Base-by-base conservation (phyloP, 2,797 vertebrate species). In the Tachyglossus aculeatus region DNA sequence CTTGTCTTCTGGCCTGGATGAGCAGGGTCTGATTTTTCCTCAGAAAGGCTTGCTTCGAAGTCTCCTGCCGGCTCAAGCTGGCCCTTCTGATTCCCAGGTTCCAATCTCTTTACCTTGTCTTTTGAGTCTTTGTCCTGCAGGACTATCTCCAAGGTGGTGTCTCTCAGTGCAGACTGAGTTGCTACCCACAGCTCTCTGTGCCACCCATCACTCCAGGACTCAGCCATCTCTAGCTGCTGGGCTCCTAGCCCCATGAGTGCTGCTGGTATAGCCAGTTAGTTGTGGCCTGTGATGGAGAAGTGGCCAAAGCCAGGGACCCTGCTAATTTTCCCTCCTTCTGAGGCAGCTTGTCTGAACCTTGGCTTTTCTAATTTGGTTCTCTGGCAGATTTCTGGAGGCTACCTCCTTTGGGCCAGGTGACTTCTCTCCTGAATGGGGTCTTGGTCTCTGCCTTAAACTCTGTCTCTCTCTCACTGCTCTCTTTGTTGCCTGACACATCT, bases 1-100 rank as follows among this genome's bases (percentile, higher is more conserved):
- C 22, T 52, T 77, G 32, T 39, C 55, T 47, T 24, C 62, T 22
- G 65, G 48, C 38, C n/a, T n/a, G n/a, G n/a, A n/a, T n/a, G n/a
- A 37, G 43, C 27, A 39, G 5, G 55, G 16, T 19, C 32, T 7
- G 21, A n/a, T n/a, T n/a, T 12, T 18, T 33, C 47, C 25, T 15
- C 15, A 5, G 34, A 33, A 8, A 34, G 56, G 19, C 33, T 32
- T 18, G 7, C 8, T 44, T 53, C 71, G 47, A 57, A 59, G 65
- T 38, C 36, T 37, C 19, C 13, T 14, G 16, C 9, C 7, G 6
- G 18, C 31, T 27, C 48, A n/a, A n/a, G n/a, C 32, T 3, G 14
- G 48, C 3, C 19, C 9, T n/a, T n/a, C n/a, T n/a, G n/a, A n/a
- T n/a, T n/a, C n/a, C n/a, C n/a, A n/a, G n/a, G n/a, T n/a, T n/a